Base-by-base conservation (phyloP, 2,797 vertebrate species). In the Coccyzus lansbergi region DNA sequence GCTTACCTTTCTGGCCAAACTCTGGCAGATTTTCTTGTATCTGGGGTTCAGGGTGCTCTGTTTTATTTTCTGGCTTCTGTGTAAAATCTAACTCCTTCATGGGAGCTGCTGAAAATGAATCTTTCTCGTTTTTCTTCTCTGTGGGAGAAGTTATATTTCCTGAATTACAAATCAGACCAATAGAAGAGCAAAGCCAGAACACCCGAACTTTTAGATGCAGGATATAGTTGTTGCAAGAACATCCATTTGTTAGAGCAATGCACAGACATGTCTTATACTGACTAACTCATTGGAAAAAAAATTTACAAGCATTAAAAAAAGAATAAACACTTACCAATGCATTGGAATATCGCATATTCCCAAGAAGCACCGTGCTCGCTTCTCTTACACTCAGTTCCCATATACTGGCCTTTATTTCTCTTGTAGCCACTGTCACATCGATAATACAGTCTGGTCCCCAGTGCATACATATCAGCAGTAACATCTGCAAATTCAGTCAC, bases 301-400 rank as follows among this genome's bases (percentile, higher is more conserved):
- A 18, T 7, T 20, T 40, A 5, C 15, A 25, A 28, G 14, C 59
- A 8, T 12, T 64, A 24, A 6, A 65, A 42, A 33, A 12, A 7
- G 12, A 74, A 29, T 8, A 70, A 24, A 49, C 16, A 83, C 96
- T 94, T 72, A 96, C 96, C 79, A 34, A 76, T 12, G 33, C 96
- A 96, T 40, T 92, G 7, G 65, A 95, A 93, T 19, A 0, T 1
- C 1, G 0, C 0, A 55, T 92, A 59, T 19, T 4, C 0, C 96
- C 96, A 96, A 55, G 33, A 51, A 78, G 93, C 89, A 59, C 36
- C 12, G 14, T 40, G 53, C 4, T 62, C 1, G n/a, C 1, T 1
- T 2, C 5, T 51, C 25, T 4, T 2, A 65, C 96, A 96, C n/a
- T 1, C 2, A 91, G 96, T 96, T 86, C 72, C 85, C 2, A 0